These are phyloP conservation scores for Sylvilagus floridanus DNA, from an alignment of 2,797 vertebrate genomes.

Conservation along the genomic window DNA sequence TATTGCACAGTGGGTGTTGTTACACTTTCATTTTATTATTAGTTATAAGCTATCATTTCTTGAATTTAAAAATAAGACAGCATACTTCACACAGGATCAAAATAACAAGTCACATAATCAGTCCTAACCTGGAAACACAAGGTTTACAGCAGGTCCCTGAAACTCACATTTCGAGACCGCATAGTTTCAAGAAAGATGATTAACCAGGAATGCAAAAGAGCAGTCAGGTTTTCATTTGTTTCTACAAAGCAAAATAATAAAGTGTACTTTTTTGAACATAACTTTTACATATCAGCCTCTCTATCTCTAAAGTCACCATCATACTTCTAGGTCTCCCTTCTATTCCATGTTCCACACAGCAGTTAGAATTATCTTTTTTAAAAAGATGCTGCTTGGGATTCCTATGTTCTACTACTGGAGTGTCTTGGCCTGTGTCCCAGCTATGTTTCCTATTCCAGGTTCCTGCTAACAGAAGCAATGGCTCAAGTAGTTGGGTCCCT, in stretches of 20 bases:
- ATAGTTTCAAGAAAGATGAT: neutral
- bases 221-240: neutral
- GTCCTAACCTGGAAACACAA: neutral
- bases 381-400: too few species aligned
- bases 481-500: too few species aligned
- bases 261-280: neutral
- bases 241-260: neutral
- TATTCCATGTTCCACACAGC: neutral
- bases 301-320: neutral
- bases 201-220: constrained; percentile 12
- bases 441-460: too few species aligned
- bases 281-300: neutral
- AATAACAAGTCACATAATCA: neutral
- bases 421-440: too few species aligned
- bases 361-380: neutral
- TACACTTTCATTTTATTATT: constrained; percentile 42
- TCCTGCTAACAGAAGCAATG: too few species aligned
- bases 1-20: neutral
- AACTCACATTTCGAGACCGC: neutral
- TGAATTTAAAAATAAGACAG: constrained; percentile 50
- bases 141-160: neutral
- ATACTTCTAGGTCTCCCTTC: neutral
- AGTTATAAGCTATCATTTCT: neutral
- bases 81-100: neutral
- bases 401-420: too few species aligned